phyloP scores from a whole-genome alignment of 2,888 invertebrate genomes.

The Drosophila austrosaltans region DNA sequence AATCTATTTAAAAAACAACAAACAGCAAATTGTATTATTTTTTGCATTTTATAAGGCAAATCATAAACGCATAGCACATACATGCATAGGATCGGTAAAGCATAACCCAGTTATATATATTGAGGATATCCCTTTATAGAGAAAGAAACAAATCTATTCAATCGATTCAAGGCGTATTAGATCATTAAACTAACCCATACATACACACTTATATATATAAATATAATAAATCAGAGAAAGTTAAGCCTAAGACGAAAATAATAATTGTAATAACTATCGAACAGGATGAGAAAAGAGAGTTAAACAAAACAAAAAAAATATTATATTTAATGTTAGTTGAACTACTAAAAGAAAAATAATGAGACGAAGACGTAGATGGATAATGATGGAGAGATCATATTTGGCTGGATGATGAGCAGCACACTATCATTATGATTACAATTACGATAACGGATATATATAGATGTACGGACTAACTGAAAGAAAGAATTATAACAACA shows the following conservation, averaged over 20 bases:
- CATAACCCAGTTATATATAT: constrained; percentile 40
- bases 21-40: constrained; percentile 65
- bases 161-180: constrained; percentile 27
- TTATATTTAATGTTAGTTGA: constrained; percentile 77
- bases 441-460: constrained; percentile 51
- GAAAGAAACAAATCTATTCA: constrained; percentile 13
- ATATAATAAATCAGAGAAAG: constrained; percentile 17
- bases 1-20: constrained; percentile 40
- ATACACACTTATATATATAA: constrained; percentile 30
- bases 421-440: constrained; percentile 63
- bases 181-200: constrained; percentile 21
- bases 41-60: constrained; percentile 70
- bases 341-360: constrained; percentile 62
- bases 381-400: constrained; percentile 45
- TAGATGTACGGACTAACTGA: constrained; percentile 47
- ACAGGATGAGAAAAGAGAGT: constrained; percentile 32
- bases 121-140: constrained; percentile 1
- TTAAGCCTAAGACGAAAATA: constrained; percentile 27
- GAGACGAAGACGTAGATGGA: constrained; percentile 23
- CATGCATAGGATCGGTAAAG: constrained; percentile 23
- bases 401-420: constrained; percentile 57
- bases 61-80: constrained; percentile 25
- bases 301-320: constrained; percentile 44
- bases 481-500: constrained; percentile 50
- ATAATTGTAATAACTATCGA: constrained; percentile 48